Evolutionary conservation across 1,140 invertebrate species (phyloP).

Genomic region (Drosophila serrata): DNA sequence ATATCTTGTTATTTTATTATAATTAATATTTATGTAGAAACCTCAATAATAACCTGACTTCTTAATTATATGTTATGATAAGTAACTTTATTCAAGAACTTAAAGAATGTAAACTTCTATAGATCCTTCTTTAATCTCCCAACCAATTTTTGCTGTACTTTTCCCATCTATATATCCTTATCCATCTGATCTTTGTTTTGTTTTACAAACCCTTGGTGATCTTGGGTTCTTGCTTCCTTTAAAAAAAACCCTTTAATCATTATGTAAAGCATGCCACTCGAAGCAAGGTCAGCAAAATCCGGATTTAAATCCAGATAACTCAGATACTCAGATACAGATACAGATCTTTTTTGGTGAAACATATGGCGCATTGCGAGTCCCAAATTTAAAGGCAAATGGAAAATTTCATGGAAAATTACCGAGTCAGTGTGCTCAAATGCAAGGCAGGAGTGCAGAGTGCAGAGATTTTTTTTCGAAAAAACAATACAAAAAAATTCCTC

Average conservation of each 20-base stretch:
- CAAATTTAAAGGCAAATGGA: conserved; percentile 60
- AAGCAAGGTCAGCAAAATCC: conserved; percentile 51
- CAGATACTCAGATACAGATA: not conserved
- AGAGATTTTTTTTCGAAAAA: conserved; percentile 56
- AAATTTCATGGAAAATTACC: conserved; percentile 77
- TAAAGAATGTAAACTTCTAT: not conserved
- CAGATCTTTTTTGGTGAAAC: not conserved
- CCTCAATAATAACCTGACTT: not conserved
- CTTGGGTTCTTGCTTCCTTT: conserved; percentile 14
- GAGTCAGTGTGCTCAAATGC: conserved; percentile 26
- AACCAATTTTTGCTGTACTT: not conserved
- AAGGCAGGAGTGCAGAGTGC: conserved; percentile 39
- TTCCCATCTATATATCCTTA: not conserved
- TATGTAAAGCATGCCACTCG: conserved; percentile 58
- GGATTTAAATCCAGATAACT: conserved; percentile 2
- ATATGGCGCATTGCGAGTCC: conserved; percentile 27
- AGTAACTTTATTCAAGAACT: not conserved
- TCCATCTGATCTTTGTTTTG: not conserved
- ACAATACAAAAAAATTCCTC: conserved; percentile 24
- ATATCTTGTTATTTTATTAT: not conserved
- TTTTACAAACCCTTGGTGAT: not conserved
- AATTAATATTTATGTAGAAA: not conserved
- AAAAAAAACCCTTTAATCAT: conserved; percentile 22
- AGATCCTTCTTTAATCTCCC: not conserved
- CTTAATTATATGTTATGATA: no score